A percentile compares a stretch with the other conserved stretches of the same genome.
Conservation (phyloP, 2,113 vertebrate genomes). For the Cyanoliseus patagonus region DNA sequence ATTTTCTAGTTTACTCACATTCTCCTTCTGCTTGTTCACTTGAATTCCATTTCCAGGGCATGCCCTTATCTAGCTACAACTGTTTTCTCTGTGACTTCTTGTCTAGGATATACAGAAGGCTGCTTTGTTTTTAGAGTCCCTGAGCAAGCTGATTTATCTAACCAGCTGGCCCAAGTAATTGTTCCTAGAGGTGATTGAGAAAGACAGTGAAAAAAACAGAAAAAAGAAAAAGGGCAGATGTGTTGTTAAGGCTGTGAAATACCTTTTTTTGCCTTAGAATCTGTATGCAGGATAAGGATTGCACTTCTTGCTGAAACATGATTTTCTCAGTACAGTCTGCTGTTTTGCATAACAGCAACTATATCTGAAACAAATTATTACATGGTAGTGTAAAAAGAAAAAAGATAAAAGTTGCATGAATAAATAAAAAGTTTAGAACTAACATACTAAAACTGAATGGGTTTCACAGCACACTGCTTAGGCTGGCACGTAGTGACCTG, state of each 20-base stretch:
- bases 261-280: background rate
- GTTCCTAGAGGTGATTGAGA: background rate
- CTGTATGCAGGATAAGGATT: background rate
- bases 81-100: background rate
- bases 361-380: background rate
- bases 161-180: background rate
- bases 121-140: background rate
- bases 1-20: background rate
- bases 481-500: background rate
- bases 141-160: background rate
- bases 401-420: background rate
- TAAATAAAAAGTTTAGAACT: background rate
- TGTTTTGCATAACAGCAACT: background rate
- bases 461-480: background rate
- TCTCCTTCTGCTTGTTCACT: background rate
- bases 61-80: background rate
- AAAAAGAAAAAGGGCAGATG: background rate
- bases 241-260: background rate
- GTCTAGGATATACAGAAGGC: background rate
- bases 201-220: background rate
- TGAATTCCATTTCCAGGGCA: background rate
- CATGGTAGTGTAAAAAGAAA: background rate
- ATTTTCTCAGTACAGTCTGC: background rate
- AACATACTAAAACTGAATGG: background rate
- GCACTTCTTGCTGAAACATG: background rate